Conservation (phyloP, 2,113 vertebrate species). For the Burhinus oedicnemus region DNA sequence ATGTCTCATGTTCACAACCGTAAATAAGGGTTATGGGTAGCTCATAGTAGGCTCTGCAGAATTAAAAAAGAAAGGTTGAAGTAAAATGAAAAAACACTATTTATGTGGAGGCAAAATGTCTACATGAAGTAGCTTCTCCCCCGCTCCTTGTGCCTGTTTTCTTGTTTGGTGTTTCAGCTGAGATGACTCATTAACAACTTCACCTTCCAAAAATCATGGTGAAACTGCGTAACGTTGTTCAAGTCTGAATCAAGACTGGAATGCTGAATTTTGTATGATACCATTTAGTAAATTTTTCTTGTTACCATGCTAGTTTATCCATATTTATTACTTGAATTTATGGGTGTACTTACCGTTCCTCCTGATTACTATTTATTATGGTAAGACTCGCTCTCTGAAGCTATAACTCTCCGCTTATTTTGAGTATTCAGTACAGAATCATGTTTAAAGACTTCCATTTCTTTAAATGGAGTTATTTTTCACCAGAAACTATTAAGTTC, state of each 20-base stretch:
- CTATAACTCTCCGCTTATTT: not conserved
- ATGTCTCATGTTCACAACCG: not conserved
- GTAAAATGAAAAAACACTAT: not conserved
- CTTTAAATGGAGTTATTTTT: not conserved
- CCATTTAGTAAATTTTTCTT: not conserved
- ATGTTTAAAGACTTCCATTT: not conserved
- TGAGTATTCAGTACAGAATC: not conserved
- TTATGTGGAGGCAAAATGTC: not conserved
- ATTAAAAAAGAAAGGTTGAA: not conserved
- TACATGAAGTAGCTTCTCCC: not conserved
- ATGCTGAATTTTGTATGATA: not conserved
- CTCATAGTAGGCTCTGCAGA: not conserved
- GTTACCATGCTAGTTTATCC: not conserved
- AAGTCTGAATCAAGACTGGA: not conserved
- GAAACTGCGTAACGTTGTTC: not conserved
- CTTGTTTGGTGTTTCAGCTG: not conserved
- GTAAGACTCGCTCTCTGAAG: not conserved
- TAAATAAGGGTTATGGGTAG: not conserved
- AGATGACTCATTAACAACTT: not conserved
- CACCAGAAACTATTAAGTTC: not conserved
- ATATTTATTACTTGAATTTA: not conserved
- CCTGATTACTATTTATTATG: not conserved
- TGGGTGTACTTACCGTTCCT: not conserved
- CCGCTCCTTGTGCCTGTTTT: too few species aligned
- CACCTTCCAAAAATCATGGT: not conserved